A percentile compares a stretch with the other conserved stretches of the same genome.
phyloP scores from a whole-genome alignment of 2,797 vertebrate species.

The Scolopax bukidnonensis region DNA sequence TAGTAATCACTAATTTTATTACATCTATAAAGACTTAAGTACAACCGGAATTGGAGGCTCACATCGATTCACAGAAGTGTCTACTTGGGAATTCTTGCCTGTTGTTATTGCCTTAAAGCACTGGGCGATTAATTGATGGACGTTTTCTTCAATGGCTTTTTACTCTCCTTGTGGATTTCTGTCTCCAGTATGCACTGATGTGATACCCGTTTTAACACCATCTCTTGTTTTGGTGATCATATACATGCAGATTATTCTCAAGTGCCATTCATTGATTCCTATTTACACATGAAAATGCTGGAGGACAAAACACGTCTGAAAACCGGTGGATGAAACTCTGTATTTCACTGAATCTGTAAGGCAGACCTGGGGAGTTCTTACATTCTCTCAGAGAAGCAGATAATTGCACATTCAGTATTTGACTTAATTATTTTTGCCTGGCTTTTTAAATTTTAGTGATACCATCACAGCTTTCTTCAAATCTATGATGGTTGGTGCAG shows the following conservation, averaged over 20 bases:
- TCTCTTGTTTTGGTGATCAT: neutral
- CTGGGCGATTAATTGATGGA: neutral
- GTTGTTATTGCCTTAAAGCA: neutral
- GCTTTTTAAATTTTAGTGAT: neutral
- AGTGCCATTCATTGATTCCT: neutral
- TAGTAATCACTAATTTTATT: neutral
- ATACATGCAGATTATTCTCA: neutral
- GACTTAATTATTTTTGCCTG: neutral
- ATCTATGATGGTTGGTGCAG: neutral
- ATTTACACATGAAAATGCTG: neutral
- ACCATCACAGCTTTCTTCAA: neutral
- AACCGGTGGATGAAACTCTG: neutral
- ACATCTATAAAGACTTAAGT: neutral
- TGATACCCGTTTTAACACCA: neutral
- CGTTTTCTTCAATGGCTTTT: neutral
- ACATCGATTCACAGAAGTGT: neutral
- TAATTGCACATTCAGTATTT: neutral
- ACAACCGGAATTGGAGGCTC: neutral
- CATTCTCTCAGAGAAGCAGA: neutral
- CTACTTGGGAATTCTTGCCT: neutral
- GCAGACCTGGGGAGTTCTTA: neutral
- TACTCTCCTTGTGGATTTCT: neutral
- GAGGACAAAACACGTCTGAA: neutral
- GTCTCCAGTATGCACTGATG: neutral
- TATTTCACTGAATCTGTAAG: neutral